Percentiles rank a stretch among this genome's conserved stretches.
These are phyloP conservation scores for Argyrosomus regius DNA, from an alignment of 2,797 vertebrate species.

Conservation along the genomic window DNA sequence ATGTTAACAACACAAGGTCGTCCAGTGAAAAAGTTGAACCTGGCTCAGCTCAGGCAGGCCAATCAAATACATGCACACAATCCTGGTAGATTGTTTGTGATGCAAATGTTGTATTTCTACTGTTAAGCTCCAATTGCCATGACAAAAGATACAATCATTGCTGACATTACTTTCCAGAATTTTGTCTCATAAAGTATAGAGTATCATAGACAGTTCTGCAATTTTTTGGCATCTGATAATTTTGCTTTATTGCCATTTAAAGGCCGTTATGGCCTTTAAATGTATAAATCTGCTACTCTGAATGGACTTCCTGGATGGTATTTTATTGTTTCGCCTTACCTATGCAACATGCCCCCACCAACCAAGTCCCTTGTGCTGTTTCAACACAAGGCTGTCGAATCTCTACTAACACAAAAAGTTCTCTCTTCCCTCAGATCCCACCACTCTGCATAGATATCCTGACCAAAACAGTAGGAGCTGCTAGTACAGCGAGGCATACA, in stretches of 20 bases:
- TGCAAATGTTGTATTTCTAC: no score
- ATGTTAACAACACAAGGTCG: no score
- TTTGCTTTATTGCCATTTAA: not conserved
- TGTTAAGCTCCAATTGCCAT: not conserved
- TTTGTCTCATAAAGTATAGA: not conserved
- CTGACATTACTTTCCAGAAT: not conserved
- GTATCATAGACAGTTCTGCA: not conserved
- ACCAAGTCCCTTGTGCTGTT: not conserved
- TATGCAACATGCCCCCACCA: not conserved
- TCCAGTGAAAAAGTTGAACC: no score
- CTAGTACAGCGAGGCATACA: not conserved
- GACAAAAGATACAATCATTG: not conserved
- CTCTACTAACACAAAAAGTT: not conserved
- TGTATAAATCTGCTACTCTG: not conserved
- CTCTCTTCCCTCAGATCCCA: not conserved
- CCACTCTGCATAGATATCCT: not conserved
- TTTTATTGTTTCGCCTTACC: not conserved
- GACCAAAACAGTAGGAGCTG: not conserved
- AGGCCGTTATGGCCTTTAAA: no score
- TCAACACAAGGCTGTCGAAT: not conserved
- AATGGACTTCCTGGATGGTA: not conserved
- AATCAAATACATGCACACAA: no score
- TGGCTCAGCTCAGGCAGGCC: no score
- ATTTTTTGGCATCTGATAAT: not conserved
- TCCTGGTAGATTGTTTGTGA: no score